A percentile compares a stretch with the other conserved stretches of the same genome.
Evolutionary conservation across 2,797 vertebrate species (phyloP).

Genomic region (Thripadectes ignobilis): DNA sequence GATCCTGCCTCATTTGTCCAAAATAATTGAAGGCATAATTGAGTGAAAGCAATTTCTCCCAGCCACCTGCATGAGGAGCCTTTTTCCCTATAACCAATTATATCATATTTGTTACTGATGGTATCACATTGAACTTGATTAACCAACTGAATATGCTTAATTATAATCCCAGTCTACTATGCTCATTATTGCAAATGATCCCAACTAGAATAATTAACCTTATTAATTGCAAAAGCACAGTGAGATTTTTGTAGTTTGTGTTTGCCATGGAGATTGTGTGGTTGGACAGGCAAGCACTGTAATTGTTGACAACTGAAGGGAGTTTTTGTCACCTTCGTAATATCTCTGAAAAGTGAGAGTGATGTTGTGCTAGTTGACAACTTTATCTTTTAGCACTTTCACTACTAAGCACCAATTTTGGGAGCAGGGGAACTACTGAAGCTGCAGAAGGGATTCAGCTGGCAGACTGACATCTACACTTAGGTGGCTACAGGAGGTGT

Average conservation of each 20-base stretch:
- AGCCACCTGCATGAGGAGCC: conserved; percentile 30
- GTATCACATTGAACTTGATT: background rate
- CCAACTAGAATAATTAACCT: background rate
- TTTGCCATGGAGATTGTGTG: background rate
- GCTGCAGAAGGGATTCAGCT: background rate
- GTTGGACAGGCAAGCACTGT: background rate
- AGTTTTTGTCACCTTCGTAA: background rate
- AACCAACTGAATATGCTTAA: background rate
- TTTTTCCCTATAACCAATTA: conserved; percentile 44
- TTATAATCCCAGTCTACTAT: background rate
- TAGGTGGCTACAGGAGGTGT: background rate
- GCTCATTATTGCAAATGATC: background rate
- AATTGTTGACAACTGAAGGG: background rate
- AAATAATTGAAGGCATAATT: conserved; percentile 42
- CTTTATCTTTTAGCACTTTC: background rate
- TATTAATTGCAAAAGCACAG: background rate
- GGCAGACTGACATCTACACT: background rate
- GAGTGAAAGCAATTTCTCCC: conserved; percentile 34
- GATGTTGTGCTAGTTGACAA: background rate
- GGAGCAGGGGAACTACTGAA: background rate
- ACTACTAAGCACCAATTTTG: background rate
- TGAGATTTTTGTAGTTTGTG: background rate
- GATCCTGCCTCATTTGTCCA: conserved; percentile 8
- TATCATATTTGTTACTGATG: conserved; percentile 3
- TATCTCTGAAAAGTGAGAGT: background rate